A percentile compares a stretch with the other conserved stretches of the same genome.
These are phyloP conservation scores for Noctua pronuba DNA, from an alignment of 2,888 invertebrate species.

Conservation along the genomic window DNA sequence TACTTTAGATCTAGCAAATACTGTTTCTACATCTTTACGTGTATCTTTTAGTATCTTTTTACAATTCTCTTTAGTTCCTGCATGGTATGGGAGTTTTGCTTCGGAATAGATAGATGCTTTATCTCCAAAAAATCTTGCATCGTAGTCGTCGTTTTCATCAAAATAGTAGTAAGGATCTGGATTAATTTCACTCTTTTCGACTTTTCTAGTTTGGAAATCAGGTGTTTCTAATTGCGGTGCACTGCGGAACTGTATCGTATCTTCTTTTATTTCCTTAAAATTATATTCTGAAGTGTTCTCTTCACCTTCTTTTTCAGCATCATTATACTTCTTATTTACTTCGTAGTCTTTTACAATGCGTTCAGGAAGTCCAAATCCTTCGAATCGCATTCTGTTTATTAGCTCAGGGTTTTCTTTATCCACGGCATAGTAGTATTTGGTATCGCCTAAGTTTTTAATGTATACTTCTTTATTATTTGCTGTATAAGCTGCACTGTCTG, in stretches of 20 bases:
- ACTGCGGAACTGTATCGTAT: constrained; percentile 69
- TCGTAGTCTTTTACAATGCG: constrained; percentile 35
- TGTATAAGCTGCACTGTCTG: constrained; percentile 73
- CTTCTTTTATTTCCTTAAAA: constrained; percentile 17
- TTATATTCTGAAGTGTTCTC: neutral
- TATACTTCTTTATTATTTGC: constrained; percentile 73
- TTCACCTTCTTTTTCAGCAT: constrained; percentile 34
- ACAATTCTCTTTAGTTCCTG: constrained; percentile 4
- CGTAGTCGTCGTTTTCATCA: constrained; percentile 42
- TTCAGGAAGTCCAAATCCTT: constrained; percentile 26
- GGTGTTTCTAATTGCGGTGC: constrained; percentile 78
- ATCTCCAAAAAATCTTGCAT: constrained; percentile 42
- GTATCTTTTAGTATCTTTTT: constrained; percentile 41
- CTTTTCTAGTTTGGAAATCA: constrained; percentile 79
- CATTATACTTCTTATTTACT: constrained; percentile 37
- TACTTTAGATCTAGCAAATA: constrained; percentile 82
- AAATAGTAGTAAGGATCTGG: constrained; percentile 29
- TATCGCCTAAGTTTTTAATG: constrained; percentile 70
- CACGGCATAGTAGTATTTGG: constrained; percentile 78
- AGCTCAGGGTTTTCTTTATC: constrained; percentile 61
- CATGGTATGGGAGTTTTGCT: constrained; percentile 45
- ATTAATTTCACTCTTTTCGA: constrained; percentile 66
- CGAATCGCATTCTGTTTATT: constrained; percentile 12
- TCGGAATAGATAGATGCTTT: constrained; percentile 69
- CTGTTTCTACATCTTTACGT: constrained; percentile 77